Evolutionary conservation across 2,113 vertebrate species (phyloP).

Genomic region (Cyanoderma ruficeps): DNA sequence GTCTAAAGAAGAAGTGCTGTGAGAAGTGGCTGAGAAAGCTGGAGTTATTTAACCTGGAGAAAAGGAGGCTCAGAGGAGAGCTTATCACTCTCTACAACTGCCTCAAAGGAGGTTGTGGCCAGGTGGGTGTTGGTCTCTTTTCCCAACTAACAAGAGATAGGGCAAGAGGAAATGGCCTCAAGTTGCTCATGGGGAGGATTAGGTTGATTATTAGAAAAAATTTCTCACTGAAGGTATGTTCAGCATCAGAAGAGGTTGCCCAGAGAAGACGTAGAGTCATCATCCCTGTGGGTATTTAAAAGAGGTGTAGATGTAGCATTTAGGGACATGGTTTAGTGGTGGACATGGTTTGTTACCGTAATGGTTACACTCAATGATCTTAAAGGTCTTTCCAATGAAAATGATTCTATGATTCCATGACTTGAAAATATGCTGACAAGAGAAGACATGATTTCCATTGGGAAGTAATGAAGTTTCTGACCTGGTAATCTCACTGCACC

Average conservation of each 20-base stretch:
- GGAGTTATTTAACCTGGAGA: neutral
- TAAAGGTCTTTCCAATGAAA: neutral
- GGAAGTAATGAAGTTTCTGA: neutral
- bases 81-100: fast-evolving
- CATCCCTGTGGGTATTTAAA: neutral
- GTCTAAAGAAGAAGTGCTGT: neutral
- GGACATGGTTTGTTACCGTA: neutral
- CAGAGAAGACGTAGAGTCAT: neutral
- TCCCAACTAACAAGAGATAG: neutral
- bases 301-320: fast-evolving
- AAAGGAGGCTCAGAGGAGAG: neutral
- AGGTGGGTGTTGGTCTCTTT: neutral
- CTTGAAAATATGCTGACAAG: neutral
- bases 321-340: neutral
- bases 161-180: neutral
- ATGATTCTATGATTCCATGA: neutral
- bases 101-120: neutral
- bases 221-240: fast-evolving
- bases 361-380: neutral
- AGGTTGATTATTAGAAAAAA: neutral
- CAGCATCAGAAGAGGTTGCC: neutral
- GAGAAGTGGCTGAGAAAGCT: neutral
- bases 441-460: neutral
- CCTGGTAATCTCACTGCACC: neutral
- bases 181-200: neutral